Evolutionary conservation across 2,888 invertebrate species (phyloP), one percentile per base, ranked within the genome.

Genomic region (Choristoneura rosaceana): DNA sequence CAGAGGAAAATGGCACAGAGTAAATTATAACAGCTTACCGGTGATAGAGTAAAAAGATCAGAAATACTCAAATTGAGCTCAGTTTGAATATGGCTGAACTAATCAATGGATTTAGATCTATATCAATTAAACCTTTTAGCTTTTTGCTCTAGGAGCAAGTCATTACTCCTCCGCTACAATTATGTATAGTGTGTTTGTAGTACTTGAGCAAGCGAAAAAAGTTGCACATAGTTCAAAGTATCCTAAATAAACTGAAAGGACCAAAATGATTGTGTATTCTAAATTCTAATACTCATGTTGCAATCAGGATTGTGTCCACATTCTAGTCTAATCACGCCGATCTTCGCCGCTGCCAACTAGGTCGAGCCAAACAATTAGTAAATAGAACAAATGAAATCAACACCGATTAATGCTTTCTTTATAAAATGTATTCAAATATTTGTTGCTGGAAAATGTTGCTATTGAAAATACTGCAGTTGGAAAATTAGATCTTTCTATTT

Each of bases 311-410:
- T 65, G 60, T 65, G 65, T 55, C 55, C 60, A 69, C 65, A 69
- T 73, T 73, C 73, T 69, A 69, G 73, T 67, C 43, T 69, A 69
- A 64, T 61, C 65, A 69, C 55, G 52, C 60, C 64, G 64, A 68
- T 68, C 59, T 43, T 10, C 61, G 10, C 33, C 1, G 64, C 15
- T 69, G 73, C 69, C 69, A 73, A 66, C 45, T 73, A 62, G 69
- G 66, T 62, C 69, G 61, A 10, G 14, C 47, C n/a, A n/a, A 25
- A 25, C 69, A 73, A 69, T 69, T 73, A 69, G 65, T 66, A 65
- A 65, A 64, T 65, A 69, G 64, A 69, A 52, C 52, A 38, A 60
- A 59, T 59, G 25, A 50, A 66, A 62, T 38, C 10, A 38, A 55
- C 50, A 52, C 58, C 41, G 34, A 59, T 55, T 25, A 43, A 63